Base-by-base conservation (phyloP, 2,113 vertebrate species). In the Mungos mungo region DNA sequence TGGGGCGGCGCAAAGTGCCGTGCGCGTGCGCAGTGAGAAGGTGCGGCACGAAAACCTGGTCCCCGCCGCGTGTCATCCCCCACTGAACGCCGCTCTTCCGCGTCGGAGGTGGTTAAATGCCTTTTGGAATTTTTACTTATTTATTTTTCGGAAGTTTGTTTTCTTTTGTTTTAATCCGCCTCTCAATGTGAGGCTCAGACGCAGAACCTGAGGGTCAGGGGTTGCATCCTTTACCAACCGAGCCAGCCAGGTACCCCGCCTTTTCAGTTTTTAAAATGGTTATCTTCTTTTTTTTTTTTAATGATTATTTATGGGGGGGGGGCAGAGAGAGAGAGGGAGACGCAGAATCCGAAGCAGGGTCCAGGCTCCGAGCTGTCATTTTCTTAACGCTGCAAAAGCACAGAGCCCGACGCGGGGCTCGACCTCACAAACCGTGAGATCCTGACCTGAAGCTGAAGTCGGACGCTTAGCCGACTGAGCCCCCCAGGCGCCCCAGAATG, bases 21-120 rank as follows among this genome's bases (percentile, higher is more conserved):
- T 11, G 0, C 0, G 0, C 10, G 25, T 47, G 7, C 31, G 3
- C 6, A 15, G 35, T 38, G 25, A 71, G 47, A 69, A 41, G 25
- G 25, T 23, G 4, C 3, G 41, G 38, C 4, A 0, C 25, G 80
- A 71, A 50, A 63, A 33, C 41, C 4, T 41, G 41, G 33, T 89
- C 41, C 7, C 13, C 9, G 10, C 1, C 7, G 12, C 1, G 2
- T 45, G 60, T 74, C 52, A 85, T 54, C 77, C 23, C 29, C 31
- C 21, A 35, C 14, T 5, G 14, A 12, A 85, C 76, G 52, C 33
- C 16, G 38, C 14, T 19, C 4, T 77, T 74, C 93, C 60, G 38
- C 60, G 15, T 47, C 25, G 18, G 33, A 27, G 52, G 60, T 84
- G 15, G 21, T 57, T 88, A 54, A 31, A 25, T 31, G 14, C 4